Conservation (phyloP, 2,797 vertebrate species). For the Micromesistius poutassou region DNA sequence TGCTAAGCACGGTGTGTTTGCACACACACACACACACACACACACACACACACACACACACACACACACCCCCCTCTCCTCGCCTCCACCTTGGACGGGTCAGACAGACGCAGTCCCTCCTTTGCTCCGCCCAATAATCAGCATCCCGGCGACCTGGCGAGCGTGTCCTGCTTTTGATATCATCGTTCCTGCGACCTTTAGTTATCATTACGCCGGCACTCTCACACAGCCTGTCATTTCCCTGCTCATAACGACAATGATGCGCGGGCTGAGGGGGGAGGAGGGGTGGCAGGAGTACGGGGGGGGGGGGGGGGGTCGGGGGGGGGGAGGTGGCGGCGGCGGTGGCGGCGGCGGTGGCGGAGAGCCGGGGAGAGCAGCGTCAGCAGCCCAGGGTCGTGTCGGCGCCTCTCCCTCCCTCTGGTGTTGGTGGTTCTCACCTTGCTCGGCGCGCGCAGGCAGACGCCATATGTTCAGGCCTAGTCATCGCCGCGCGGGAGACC, state of each 20-base stretch:
- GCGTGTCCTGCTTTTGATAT: conserved; percentile 56
- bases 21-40: no score
- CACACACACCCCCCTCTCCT: not conserved
- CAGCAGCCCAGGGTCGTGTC: conserved; percentile 51
- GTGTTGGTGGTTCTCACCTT: conserved; percentile 47
- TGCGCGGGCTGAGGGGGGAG: conserved; percentile 28
- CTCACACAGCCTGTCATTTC: conserved; percentile 61
- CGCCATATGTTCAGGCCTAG: conserved; percentile 26
- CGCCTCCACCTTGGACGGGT: conserved; percentile 52
- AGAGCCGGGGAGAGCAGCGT: conserved; percentile 40
- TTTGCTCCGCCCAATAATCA: conserved; percentile 44
- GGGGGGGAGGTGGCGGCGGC: conserved; percentile 20
- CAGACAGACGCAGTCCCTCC: conserved; percentile 43
- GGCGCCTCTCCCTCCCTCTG: conserved; percentile 22
- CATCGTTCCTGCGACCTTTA: conserved; percentile 63
- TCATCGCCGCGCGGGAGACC: not conserved
- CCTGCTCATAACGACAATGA: conserved; percentile 35
- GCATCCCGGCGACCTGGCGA: conserved; percentile 46
- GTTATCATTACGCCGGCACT: conserved; percentile 63
- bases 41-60: conserved; percentile 1
- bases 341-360: conserved; percentile 18
- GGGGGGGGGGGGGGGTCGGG: conserved; percentile 20
- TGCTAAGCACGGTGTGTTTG: not conserved
- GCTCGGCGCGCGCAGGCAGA: conserved; percentile 31
- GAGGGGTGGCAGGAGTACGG: no score